Base-by-base conservation (phyloP, 1,140 invertebrate species). In the Oryctes rhinoceros region DNA sequence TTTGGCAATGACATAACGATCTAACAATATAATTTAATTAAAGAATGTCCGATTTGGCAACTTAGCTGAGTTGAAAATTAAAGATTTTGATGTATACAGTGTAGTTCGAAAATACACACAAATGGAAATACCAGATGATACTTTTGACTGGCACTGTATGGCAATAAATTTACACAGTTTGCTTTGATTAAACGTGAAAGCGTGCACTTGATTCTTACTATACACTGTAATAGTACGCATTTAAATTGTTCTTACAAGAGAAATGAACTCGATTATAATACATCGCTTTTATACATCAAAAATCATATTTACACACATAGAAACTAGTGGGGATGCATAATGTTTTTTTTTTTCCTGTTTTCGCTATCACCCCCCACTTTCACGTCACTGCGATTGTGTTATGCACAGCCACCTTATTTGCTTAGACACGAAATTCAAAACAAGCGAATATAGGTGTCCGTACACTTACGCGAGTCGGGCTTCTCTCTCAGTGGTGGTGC, bases 151-250 rank as follows among this genome's bases (percentile, higher is more conserved):
- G 39, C 39, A 44, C 39, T 44, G 39, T 44, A 44, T 0, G 7
- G 39, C 5, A 7, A 44, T 44, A 44, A 44, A 44, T 44, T 44
- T 44, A 44, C 39, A 44, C 39, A 44, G 39, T 4, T 44, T 44
- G 39, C 39, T 44, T 44, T 44, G 39, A 44, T 59, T 59, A 18
- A 59, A 59, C 53, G 53, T 59, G 53, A 59, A 59, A 59, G 53
- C 53, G 53, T 59, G 53, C 53, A 59, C 53, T 18, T n/a, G 15
- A 59, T 59, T 59, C 6, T 59, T 59, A 18, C 18, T 30, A 30
- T 30, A n/a, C 18, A 15, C 20, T 7, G n/a, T 44, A 44, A 10
- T 44, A 44, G 5, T 44, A 44, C 39, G 5, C 39, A 44, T 44
- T n/a, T 15, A 59, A 18, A 6, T 18, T 53, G 49, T 4, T 59